phyloP scores from a whole-genome alignment of 2,888 invertebrate genomes.

The Lymantria monacha region DNA sequence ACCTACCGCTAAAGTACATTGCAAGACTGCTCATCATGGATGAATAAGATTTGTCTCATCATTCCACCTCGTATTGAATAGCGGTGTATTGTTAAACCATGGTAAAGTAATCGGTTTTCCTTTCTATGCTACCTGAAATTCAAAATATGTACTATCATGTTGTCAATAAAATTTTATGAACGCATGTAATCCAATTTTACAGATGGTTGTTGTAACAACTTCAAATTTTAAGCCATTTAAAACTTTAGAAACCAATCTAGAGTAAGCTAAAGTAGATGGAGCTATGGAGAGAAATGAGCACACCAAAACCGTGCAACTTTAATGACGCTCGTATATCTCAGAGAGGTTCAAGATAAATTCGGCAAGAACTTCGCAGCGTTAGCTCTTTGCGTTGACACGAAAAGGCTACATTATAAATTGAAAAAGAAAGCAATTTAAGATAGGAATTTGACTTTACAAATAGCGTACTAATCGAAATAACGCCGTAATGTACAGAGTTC shows the following conservation, averaged over 20 bases:
- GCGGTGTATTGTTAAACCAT: too few species aligned
- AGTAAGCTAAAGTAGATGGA: constrained; percentile 42
- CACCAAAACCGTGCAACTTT: constrained; percentile 52
- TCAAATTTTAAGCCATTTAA: constrained; percentile 49
- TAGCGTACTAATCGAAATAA: too few species aligned
- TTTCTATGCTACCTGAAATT: too few species aligned
- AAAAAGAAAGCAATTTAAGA: neutral
- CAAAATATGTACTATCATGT: too few species aligned
- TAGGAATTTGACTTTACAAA: too few species aligned
- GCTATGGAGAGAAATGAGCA: constrained; percentile 33
- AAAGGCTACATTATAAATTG: neutral
- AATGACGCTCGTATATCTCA: constrained; percentile 51
- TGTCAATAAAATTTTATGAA: neutral
- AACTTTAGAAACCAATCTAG: constrained; percentile 42
- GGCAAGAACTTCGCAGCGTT: neutral
- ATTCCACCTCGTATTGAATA: too few species aligned
- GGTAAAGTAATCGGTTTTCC: too few species aligned
- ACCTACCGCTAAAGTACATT: too few species aligned
- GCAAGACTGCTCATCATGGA: too few species aligned
- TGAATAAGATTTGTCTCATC: too few species aligned
- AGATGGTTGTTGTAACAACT: constrained; percentile 43
- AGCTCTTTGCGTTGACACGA: neutral
- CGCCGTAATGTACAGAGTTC: too few species aligned
- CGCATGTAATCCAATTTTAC: constrained; percentile 28
- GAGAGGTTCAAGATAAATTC: constrained; percentile 45